Base-by-base conservation (phyloP, 2,888 invertebrate species). In the Hydropsyche betteni region DNA sequence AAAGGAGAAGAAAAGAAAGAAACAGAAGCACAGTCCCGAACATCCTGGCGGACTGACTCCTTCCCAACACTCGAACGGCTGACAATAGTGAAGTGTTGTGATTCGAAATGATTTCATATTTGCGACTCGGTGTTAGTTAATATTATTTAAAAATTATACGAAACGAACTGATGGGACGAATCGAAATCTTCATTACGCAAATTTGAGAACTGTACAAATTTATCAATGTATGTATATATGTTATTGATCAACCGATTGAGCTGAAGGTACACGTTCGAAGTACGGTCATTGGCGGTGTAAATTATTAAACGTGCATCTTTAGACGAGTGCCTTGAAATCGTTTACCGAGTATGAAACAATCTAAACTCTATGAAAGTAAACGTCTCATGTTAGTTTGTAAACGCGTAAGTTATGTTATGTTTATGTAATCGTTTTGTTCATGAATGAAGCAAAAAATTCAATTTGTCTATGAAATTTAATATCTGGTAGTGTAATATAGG, bases 1-100 rank as follows among this genome's bases (percentile, higher is more conserved):
- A 91, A 97, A 97, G 86, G 96, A 97, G 83, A 97, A 97, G 85
- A 97, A 97, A 82, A 89, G 96, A 81, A 97, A 97, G 90, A 97
- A 97, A 84, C 95, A 96, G 82, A 95, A 95, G 82, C 96, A 96
- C 84, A 96, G 95, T 83, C 96, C 96, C 0, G 96, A 96, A 83
- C 95, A 94, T 82, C 87, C 88, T 61, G 92, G 92, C 7, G 92
- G 91, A 50, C 87, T 88, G 78, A 87, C 87, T 2, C 88, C 87
- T 4, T 87, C 83, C 82, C 88, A 88, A 79, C 88, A 88, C 69
- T 76, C 78, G 44, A 69, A 74, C 69, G 77, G 77, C 12, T 78
- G 75, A 79, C 74, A 64, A 64, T 64, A 64, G 64, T 64, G 64
- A 36, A 38, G 34, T 44, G 16, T 64, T 64, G 64, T 36, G 16